Base-by-base conservation (phyloP, 1,140 invertebrate genomes). In the Anadara kagoshimensis region DNA sequence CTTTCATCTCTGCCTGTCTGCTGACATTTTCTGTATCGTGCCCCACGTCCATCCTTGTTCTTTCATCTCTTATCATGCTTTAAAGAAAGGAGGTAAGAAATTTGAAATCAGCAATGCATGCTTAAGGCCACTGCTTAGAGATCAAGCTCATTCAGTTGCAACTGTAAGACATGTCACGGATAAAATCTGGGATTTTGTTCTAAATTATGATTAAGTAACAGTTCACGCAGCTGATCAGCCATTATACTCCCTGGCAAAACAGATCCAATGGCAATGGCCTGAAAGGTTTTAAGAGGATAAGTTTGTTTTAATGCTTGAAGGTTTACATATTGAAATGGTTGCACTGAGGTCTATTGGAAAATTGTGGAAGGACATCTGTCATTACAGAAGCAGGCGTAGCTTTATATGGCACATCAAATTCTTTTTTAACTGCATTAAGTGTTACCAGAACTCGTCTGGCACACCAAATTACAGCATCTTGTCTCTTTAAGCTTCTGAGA, bases 231-330 rank as follows among this genome's bases (percentile, higher is more conserved):
- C n/a, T n/a, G n/a, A n/a, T n/a, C n/a, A n/a, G n/a, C n/a, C n/a
- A n/a, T n/a, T n/a, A n/a, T n/a, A n/a, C n/a, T n/a, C n/a, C n/a
- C n/a, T n/a, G n/a, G n/a, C n/a, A n/a, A n/a, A n/a, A n/a, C n/a
- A n/a, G n/a, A n/a, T n/a, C n/a, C n/a, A n/a, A n/a, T n/a, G n/a
- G n/a, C n/a, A n/a, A n/a, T n/a, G n/a, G n/a, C n/a, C n/a, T n/a
- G n/a, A n/a, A n/a, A n/a, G n/a, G n/a, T n/a, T n/a, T n/a, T 10
- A 16, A 47, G 81, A 86, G 57, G 66, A 81, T 12, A 70, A 73
- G 53, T 79, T 76, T 70, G 82, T 80, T 14, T 65, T 77, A 14
- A 75, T 73, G 65, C 56, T 70, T 11, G 58, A 68, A 44, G 73
- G 78, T 0, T 57, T 59, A 4, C 70, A 74, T 45, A 70, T 69